These are phyloP conservation scores for Typhlomys cinereus DNA, from an alignment of 2,113 vertebrate genomes.

Conservation along the genomic window DNA sequence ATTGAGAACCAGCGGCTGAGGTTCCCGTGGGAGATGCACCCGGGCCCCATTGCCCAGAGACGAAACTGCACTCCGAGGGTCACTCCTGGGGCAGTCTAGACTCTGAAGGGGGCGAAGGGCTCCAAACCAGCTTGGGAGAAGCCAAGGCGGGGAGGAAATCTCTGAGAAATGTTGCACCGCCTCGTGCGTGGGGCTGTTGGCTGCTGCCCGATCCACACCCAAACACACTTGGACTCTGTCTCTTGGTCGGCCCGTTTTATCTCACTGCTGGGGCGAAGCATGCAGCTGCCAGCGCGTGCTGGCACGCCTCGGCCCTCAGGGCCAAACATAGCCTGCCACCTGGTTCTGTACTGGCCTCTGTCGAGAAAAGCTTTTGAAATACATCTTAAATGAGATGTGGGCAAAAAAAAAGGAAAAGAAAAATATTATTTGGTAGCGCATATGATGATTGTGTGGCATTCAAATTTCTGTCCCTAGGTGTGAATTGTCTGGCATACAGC, in stretches of 20 bases:
- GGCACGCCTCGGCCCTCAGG: neutral
- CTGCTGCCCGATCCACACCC: neutral
- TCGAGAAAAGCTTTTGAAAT: neutral
- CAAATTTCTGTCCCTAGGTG: neutral
- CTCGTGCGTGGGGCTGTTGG: too few species aligned
- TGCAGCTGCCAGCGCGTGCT: neutral
- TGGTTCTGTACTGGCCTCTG: neutral
- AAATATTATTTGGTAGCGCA: neutral
- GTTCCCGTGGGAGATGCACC: too few species aligned
- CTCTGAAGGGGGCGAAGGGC: neutral
- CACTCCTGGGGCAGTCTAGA: neutral
- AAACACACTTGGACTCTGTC: neutral
- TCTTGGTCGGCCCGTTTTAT: neutral
- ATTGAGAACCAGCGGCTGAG: neutral
- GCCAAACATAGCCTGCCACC: neutral
- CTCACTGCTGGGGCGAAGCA: neutral
- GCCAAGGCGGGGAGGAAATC: neutral
- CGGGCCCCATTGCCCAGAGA: fast-evolving
- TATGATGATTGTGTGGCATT: neutral
- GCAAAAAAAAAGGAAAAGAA: neutral
- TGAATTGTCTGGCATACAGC: neutral
- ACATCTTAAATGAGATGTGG: neutral
- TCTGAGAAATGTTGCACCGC: neutral
- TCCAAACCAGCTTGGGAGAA: neutral
- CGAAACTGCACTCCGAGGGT: neutral